Evolutionary conservation across 2,113 vertebrate species (phyloP).

Genomic region (Glaucidium brasilianum): DNA sequence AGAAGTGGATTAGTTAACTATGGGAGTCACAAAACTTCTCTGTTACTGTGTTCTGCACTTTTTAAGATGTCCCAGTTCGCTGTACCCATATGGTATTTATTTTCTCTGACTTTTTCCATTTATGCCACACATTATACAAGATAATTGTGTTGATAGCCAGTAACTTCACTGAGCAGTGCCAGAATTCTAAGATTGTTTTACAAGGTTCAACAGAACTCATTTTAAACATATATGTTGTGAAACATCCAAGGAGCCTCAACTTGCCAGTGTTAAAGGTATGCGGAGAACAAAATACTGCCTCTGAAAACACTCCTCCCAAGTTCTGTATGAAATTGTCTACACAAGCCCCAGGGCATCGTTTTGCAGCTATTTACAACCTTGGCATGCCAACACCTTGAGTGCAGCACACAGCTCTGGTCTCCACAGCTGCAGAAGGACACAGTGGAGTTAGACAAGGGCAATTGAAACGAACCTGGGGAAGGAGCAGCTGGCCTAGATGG

Average conservation of each 20-base stretch:
- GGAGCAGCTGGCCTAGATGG: background rate
- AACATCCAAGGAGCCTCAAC: background rate
- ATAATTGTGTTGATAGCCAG: background rate
- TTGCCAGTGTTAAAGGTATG: background rate
- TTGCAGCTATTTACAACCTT: background rate
- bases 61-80: constrained; percentile 18
- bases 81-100: constrained; percentile 18
- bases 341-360: background rate
- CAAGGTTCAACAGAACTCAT: background rate
- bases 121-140: background rate
- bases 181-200: constrained; percentile 16
- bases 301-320: background rate
- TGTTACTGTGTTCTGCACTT: background rate
- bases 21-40: background rate
- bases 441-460: background rate
- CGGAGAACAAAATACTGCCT: background rate
- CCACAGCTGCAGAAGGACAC: background rate
- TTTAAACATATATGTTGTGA: background rate
- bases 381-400: background rate
- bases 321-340: background rate
- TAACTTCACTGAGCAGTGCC: background rate
- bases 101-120: constrained; percentile 22
- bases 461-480: background rate
- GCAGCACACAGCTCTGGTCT: background rate
- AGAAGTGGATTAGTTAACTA: constrained; percentile 14